phyloP scores from a whole-genome alignment of 2,888 invertebrate species.

The Pollenia amentaria region DNA sequence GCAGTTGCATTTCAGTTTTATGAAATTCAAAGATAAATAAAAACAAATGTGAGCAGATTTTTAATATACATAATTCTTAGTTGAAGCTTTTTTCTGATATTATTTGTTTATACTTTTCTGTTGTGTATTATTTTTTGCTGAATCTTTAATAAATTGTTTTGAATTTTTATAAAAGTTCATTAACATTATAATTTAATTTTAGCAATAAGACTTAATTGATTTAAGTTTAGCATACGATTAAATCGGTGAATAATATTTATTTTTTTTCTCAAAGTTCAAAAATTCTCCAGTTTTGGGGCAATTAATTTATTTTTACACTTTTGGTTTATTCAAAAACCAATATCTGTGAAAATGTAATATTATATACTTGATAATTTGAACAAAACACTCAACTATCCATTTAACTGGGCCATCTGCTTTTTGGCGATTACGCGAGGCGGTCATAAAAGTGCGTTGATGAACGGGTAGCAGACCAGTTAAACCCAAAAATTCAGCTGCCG shows the following conservation, averaged over 20 bases:
- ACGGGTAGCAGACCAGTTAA: constrained; percentile 93
- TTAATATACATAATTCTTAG: constrained; percentile 8
- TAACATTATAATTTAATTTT: neutral
- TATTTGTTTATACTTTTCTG: no score
- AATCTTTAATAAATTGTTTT: neutral
- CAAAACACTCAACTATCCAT: constrained; percentile 38
- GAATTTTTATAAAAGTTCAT: constrained; percentile 17
- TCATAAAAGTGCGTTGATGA: constrained; percentile 92
- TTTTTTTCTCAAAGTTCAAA: no score
- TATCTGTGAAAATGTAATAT: no score
- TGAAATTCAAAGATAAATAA: constrained; percentile 37
- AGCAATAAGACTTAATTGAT: neutral
- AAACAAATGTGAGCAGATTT: neutral
- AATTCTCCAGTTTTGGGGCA: no score
- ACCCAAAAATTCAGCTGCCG: constrained; percentile 86
- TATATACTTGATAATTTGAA: constrained; percentile 4
- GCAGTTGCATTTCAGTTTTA: constrained; percentile 49
- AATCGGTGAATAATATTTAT: no score
- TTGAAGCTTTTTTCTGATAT: no score
- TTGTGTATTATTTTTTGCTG: neutral
- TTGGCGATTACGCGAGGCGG: constrained; percentile 90
- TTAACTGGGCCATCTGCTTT: constrained; percentile 70
- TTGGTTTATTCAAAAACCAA: no score
- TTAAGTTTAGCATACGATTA: neutral
- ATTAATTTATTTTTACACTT: no score